Base-by-base conservation (phyloP, 2,888 invertebrate genomes). In the Hyppa rectilinea region DNA sequence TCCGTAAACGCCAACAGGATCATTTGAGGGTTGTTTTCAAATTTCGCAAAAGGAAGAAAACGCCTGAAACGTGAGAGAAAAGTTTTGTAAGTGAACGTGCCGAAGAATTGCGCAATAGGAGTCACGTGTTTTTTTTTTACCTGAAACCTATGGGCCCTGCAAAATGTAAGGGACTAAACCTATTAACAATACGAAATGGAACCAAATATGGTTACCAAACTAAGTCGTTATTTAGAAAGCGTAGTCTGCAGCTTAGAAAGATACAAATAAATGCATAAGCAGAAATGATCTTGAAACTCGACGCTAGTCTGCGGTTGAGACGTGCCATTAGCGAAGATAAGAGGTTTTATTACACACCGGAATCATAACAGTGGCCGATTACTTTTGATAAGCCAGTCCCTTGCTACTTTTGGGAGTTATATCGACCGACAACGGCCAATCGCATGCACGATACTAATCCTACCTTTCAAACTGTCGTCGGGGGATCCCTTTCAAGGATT, bases 161-260 rank as follows among this genome's bases (percentile, higher is more conserved):
- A 38, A 61, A 61, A 38, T n/a, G 2, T 12, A 17, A 9, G 45
- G 12, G 14, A 4, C 36, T 23, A 7, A 36, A 38, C 14, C 36
- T 23, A 62, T 6, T 43, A 45, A 62, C 38, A 2, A 20, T n/a
- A 20, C 20, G 36, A 65, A 64, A 66, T n/a, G 9, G 20, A 49
- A 50, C 43, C 29, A 74, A 61, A 69, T 45, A 58, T 56, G 45
- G 31, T 47, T 36, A 68, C n/a, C 26, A 60, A 53, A 49, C 47
- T 49, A 49, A 75, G 47, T 23, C 38, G 60, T 60, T 60, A 40
- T 47, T 58, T 74, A 75, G 75, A 75, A 76, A 61, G 50, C 61
- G 76, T 61, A 40, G 69, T 14, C 55, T 43, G 43, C 58, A 66
- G 20, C 4, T 53, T 40, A 68, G 53, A 67, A 59, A 68, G 7